These are phyloP conservation scores for Neodontobutis hainanensis DNA, from an alignment of 2,113 vertebrate species.

Conservation along the genomic window DNA sequence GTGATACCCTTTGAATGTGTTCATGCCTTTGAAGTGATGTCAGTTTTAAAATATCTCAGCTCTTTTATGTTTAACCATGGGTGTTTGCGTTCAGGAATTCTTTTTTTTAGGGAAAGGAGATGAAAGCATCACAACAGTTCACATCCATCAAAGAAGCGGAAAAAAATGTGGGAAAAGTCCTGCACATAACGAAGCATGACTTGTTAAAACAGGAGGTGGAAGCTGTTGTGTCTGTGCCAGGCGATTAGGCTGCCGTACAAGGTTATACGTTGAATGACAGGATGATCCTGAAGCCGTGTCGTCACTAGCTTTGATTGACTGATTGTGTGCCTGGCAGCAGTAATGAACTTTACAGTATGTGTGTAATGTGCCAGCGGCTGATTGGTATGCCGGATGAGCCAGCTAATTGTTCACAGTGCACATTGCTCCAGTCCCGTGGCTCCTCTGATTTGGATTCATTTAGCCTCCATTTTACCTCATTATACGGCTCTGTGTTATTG, in stretches of 20 bases:
- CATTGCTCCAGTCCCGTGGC: conserved; percentile 60
- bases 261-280: conserved; percentile 53
- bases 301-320: conserved; percentile 54
- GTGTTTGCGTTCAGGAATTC: conserved; percentile 63
- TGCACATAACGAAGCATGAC: conserved; percentile 54
- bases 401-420: conserved; percentile 71
- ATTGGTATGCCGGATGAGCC: conserved; percentile 67
- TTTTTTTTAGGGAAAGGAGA: conserved; percentile 27
- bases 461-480: conserved; percentile 75
- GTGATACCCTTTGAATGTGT: conserved; percentile 73
- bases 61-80: conserved; percentile 73
- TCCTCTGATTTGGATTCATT: conserved; percentile 75
- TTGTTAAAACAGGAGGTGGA: conserved; percentile 54
- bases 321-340: conserved; percentile 56
- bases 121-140: conserved; percentile 67
- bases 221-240: conserved; percentile 37
- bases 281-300: conserved; percentile 40
- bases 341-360: conserved; percentile 73
- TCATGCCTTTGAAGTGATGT: conserved; percentile 74
- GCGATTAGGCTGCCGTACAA: conserved; percentile 39
- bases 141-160: conserved; percentile 55
- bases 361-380: conserved; percentile 51
- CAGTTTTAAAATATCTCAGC: conserved; percentile 72
- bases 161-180: conserved; percentile 61
- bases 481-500: conserved; percentile 65